Evolutionary conservation across 2,113 vertebrate genomes (phyloP), one percentile per base, ranked within the genome.

Genomic region (Empidonax traillii): DNA sequence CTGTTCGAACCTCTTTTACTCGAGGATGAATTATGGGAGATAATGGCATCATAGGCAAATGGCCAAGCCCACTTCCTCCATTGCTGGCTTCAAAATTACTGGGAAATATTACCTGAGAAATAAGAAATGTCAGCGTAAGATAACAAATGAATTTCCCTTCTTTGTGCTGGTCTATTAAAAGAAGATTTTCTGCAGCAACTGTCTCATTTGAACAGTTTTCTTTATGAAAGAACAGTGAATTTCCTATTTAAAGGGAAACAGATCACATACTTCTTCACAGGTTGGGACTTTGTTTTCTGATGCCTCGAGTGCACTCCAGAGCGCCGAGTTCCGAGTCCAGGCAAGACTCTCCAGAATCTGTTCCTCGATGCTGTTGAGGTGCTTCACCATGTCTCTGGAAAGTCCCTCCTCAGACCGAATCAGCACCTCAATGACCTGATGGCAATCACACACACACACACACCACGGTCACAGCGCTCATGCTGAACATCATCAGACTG

Each of bases 381-480:
- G 99, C 94, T 99, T 99, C 75, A 99, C 99, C 99, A 99, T 99
- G 97, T 99, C 99, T 72, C 99, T 98, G 78, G 99, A 99, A 47
- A 99, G 98, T 11, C 99, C 98, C 14, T 99, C 99, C 96, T 99
- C 99, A 9, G 99, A 99, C 6, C 99, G 99, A 95, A 99, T 99
- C 23, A 99, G 98, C 84, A 99, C 99, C 94, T 99, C 99, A 16
- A 99, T 99, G 55, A 99, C 99, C 99, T 99, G 83, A 31, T 3
- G 71, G 46, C 9, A 96, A 56, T 12, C 78, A 94, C 56, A 58
- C 44, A 92, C 12, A 76, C 12, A 76, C 44, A 24, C 25, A 15
- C 49, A 4, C 27, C 30, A 58, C 73, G 68, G 65, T 44, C 44
- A 4, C 2, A 44, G 12, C 1, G 0, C 28, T 79, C 33, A 7